Base-by-base conservation (phyloP, 2,888 invertebrate genomes). In the Desoria tigrina region DNA sequence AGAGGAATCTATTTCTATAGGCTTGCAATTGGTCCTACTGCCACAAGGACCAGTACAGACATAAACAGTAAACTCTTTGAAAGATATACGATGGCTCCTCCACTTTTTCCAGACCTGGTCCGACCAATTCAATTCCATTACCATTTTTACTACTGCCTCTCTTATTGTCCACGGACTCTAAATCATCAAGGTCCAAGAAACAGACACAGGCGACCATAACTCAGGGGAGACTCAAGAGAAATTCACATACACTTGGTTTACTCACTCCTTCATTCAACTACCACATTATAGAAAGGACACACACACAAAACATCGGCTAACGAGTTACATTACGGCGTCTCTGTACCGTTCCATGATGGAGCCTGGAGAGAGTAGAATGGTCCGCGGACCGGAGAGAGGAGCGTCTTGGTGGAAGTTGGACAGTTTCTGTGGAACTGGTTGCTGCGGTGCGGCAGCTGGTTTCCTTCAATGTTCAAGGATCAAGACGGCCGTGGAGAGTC, bases 71-170 rank as follows among this genome's bases (percentile, higher is more conserved):
- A 57, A 57, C 42, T 57, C 42, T 6, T n/a, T 57, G 56, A 42
- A 57, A 55, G 55, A 55, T 55, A 55, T 55, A 55, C 55, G 55
- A 32, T n/a, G 28, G 32, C 45, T 45, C 21, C 45, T 32, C 55
- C 32, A 55, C 32, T 55, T 51, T 32, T 51, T 24, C 51, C 51
- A 51, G 51, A 27, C 50, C 32, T 32, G 32, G 32, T 32, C 32
- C 16, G n/a, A 42, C 57, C 57, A 58, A 63, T 64, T 64, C 64
- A 64, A 64, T 64, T 64, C 64, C 64, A 64, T 59, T 64, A 64
- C 59, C 58, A 64, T 64, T 64, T 64, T 64, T 64, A 64, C 53
- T 51, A 58, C 51, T 59, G 45, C 64, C 45, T 57, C 49, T 59
- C 49, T 27, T 24, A 27, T 42, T 57, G 56, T 37, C 56, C 56